These are phyloP conservation scores for Synaphobranchus kaupii DNA, from an alignment of 2,797 vertebrate species.

Conservation along the genomic window DNA sequence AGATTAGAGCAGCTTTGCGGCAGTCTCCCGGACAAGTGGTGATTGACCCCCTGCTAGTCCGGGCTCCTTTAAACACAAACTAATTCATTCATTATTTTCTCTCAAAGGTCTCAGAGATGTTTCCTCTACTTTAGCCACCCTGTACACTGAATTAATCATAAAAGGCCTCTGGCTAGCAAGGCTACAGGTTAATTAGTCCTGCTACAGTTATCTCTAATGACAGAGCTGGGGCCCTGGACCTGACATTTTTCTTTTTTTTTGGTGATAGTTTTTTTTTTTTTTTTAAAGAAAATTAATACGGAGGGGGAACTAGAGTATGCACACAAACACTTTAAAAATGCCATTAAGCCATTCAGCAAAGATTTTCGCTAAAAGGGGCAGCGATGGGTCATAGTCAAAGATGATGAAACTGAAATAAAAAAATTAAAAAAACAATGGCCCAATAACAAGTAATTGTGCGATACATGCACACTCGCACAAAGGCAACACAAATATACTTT, in stretches of 20 bases:
- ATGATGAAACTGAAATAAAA: background rate
- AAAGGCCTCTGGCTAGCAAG: background rate
- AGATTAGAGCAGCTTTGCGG: background rate
- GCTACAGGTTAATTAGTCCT: background rate
- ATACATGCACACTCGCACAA: background rate
- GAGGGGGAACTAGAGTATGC: background rate
- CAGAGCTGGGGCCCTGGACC: background rate
- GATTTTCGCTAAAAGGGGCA: background rate
- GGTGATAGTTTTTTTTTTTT: too few relatives aligned
- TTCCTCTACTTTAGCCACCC: too few relatives aligned
- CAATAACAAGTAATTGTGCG: too few relatives aligned
- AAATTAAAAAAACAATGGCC: background rate
- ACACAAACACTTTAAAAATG: background rate
- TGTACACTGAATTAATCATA: too few relatives aligned
- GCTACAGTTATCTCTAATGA: background rate
- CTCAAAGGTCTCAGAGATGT: background rate
- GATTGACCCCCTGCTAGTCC: conserved; percentile 4
- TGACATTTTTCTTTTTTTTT: background rate
- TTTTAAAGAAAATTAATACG: too few relatives aligned
- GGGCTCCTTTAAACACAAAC: conserved; percentile 12
- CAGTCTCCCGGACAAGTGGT: background rate
- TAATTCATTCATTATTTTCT: conserved; percentile 2
- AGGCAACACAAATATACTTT: background rate
- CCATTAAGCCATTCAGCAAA: background rate
- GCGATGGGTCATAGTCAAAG: background rate